phyloP scores from a whole-genome alignment of 2,888 invertebrate genomes.

The Melieria crassipennis region DNA sequence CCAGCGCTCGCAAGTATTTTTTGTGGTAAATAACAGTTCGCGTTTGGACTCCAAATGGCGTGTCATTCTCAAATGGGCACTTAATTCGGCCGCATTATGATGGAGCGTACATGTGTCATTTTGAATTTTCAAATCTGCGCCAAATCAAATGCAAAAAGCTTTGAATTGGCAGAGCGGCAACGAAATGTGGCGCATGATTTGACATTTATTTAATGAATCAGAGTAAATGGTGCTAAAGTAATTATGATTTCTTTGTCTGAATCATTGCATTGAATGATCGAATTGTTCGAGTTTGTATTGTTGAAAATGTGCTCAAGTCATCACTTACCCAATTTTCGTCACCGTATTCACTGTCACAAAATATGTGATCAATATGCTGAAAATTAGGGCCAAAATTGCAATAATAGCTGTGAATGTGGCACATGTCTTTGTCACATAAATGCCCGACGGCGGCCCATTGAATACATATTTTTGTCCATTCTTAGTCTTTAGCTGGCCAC shows the following conservation, averaged over 20 bases:
- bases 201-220: too few relatives aligned
- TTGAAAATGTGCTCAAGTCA: neutral
- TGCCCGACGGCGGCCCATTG: constrained; percentile 63
- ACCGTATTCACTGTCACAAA: constrained; percentile 56
- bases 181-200: too few relatives aligned
- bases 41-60: too few relatives aligned
- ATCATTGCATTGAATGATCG: neutral
- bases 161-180: too few relatives aligned
- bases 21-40: too few relatives aligned
- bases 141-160: too few relatives aligned
- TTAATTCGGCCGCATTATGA: too few relatives aligned
- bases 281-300: neutral
- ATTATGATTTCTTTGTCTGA: neutral
- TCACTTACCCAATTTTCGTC: constrained; percentile 54
- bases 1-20: neutral
- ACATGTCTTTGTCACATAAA: constrained; percentile 61
- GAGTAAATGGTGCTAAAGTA: too few relatives aligned
- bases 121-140: too few relatives aligned
- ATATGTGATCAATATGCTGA: constrained; percentile 61
- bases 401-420: constrained; percentile 56
- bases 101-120: too few relatives aligned
- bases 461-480: constrained; percentile 66
- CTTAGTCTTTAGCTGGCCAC: constrained; percentile 66
- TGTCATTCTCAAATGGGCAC: too few relatives aligned
- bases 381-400: constrained; percentile 56